Percentiles rank a stretch among this genome's conserved stretches.
Evolutionary conservation across 2,797 vertebrate genomes (phyloP).

Genomic region (Neopelma chrysocephalum): DNA sequence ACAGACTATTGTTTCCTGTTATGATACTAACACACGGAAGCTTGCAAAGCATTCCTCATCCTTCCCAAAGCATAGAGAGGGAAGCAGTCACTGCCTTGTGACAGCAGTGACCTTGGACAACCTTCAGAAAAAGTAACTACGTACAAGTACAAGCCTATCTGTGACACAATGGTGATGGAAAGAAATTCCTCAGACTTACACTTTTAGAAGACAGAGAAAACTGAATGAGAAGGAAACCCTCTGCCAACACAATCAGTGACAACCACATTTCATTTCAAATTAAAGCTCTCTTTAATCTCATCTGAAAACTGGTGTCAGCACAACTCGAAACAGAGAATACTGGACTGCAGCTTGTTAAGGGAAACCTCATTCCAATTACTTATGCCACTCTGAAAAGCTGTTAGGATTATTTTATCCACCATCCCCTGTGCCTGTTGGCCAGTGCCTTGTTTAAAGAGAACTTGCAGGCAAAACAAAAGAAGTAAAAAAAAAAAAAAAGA

Average conservation of each 20-base stretch:
- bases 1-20: neutral
- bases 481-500: neutral
- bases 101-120: neutral
- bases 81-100: neutral
- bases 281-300: neutral
- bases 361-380: neutral
- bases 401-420: neutral
- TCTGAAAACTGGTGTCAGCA: neutral
- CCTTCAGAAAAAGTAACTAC: neutral
- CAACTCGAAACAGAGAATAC: neutral
- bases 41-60: neutral
- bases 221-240: neutral
- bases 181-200: neutral
- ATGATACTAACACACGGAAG: neutral
- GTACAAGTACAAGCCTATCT: neutral
- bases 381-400: neutral
- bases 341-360: neutral
- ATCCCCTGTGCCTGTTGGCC: fast-evolving
- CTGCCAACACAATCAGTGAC: neutral
- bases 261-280: neutral
- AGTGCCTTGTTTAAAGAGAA: neutral
- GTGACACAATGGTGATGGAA: neutral
- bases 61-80: neutral
- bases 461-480: neutral
- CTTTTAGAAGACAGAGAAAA: neutral